Conservation (phyloP, 2,797 vertebrate genomes). For the Glyptemys insculpta region DNA sequence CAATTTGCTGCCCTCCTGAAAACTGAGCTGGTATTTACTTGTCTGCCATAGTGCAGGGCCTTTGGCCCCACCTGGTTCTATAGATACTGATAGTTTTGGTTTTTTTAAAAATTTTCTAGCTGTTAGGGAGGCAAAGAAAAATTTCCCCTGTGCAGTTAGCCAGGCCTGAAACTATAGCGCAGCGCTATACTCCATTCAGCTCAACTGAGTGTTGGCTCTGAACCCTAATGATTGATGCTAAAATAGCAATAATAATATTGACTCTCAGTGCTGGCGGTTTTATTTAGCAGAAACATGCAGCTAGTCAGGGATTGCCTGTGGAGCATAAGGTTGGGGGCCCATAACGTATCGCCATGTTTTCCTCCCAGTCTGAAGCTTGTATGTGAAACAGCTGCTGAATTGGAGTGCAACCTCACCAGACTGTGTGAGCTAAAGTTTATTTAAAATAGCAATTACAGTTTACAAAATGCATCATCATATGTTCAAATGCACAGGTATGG, state of each 20-base stretch:
- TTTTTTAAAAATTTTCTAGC: neutral
- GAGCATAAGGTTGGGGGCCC: too few relatives aligned
- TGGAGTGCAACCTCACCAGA: slow-evolving; percentile 14
- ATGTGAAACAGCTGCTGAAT: neutral
- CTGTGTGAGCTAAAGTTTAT: slow-evolving; percentile 27
- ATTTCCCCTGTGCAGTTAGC: neutral
- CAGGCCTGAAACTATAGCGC: too few relatives aligned
- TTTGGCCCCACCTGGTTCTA: neutral
- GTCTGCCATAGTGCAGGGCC: too few relatives aligned
- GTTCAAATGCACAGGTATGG: slow-evolving; percentile 68
- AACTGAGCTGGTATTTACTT: neutral
- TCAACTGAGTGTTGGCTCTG: neutral
- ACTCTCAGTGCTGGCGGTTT: neutral
- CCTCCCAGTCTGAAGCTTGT: too few relatives aligned
- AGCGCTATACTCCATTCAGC: neutral
- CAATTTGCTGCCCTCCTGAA: neutral
- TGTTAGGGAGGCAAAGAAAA: neutral
- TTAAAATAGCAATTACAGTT: slow-evolving; percentile 44
- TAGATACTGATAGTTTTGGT: neutral
- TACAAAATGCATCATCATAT: neutral
- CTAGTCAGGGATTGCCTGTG: neutral
- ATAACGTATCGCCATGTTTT: neutral
- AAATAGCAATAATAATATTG: too few relatives aligned
- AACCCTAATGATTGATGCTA: neutral
- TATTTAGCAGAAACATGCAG: neutral